Conservation (phyloP, 1,140 invertebrate genomes). For the Drosophila ironensis region DNA sequence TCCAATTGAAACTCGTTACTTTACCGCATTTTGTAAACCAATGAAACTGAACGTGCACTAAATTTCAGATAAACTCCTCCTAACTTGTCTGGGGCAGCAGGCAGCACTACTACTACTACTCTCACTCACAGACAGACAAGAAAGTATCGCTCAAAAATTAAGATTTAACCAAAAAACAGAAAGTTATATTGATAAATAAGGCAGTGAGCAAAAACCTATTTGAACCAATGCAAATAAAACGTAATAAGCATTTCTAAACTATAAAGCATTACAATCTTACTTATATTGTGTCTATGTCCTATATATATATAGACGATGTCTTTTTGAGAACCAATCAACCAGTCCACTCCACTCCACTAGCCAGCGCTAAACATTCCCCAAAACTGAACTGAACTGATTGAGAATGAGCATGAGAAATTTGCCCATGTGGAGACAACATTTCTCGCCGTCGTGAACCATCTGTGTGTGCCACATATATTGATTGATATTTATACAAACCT, state of each 20-base stretch:
- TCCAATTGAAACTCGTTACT: constrained; percentile 38
- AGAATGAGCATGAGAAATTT: constrained; percentile 43
- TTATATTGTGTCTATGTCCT: constrained; percentile 64
- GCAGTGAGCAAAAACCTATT: constrained; percentile 34
- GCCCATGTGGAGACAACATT: constrained; percentile 70
- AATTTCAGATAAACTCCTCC: constrained; percentile 81
- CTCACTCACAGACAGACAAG: constrained; percentile 74
- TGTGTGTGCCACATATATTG: constrained; percentile 49
- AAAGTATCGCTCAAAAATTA: constrained; percentile 60
- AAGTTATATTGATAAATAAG: constrained; percentile 46
- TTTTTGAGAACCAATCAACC: constrained; percentile 59
- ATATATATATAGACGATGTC: constrained; percentile 57
- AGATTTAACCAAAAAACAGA: constrained; percentile 54
- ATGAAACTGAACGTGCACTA: constrained; percentile 81
- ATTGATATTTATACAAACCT: constrained; percentile 19
- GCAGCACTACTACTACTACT: constrained; percentile 73
- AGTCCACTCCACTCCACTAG: constrained; percentile 58
- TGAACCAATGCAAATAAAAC: constrained; percentile 37
- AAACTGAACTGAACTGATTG: constrained; percentile 44
- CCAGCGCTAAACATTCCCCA: constrained; percentile 69
- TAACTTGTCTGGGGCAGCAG: constrained; percentile 78
- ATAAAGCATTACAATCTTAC: constrained; percentile 43
- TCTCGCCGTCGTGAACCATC: constrained; percentile 63
- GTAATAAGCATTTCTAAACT: constrained; percentile 63
- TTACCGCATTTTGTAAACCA: constrained; percentile 47